Conservation (phyloP, 2,888 invertebrate genomes). For the Hoplodrina blanda region DNA sequence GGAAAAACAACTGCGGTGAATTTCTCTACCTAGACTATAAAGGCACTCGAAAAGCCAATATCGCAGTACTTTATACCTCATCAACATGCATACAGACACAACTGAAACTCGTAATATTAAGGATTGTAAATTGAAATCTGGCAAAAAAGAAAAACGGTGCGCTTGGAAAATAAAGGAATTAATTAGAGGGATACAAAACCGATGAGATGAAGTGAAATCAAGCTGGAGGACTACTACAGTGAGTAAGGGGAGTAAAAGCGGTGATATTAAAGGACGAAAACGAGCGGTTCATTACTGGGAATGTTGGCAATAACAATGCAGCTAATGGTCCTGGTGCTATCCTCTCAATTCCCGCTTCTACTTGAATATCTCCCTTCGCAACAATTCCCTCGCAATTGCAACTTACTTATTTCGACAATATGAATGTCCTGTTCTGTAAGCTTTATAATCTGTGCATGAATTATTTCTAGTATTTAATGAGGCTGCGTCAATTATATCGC, state of each 20-base stretch:
- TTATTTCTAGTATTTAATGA: conserved; percentile 65
- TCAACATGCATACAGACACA: conserved; percentile 81
- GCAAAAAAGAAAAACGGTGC: conserved; percentile 66
- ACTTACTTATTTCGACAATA: conserved; percentile 58
- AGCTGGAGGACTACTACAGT: conserved; percentile 80
- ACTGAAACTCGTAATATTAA: conserved; percentile 78
- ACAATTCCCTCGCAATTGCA: conserved; percentile 73
- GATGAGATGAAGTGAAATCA: conserved; percentile 83
- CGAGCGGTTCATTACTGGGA: conserved; percentile 88
- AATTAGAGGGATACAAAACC: conserved; percentile 81
- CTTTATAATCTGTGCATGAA: conserved; percentile 63
- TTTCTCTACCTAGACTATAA: conserved; percentile 76
- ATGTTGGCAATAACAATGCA: conserved; percentile 89
- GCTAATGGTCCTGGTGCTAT: conserved; percentile 86
- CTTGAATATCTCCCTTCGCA: conserved; percentile 78
- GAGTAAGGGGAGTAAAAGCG: conserved; percentile 84
- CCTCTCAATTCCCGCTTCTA: conserved; percentile 82
- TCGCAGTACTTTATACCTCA: conserved; percentile 77
- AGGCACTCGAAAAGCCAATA: conserved; percentile 81
- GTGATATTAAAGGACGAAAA: conserved; percentile 88
- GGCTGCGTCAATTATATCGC: conserved; percentile 72
- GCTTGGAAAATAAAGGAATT: conserved; percentile 77
- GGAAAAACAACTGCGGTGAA: conserved; percentile 80
- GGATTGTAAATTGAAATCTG: conserved; percentile 77
- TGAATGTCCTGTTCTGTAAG: conserved; percentile 55